phyloP scores from a whole-genome alignment of 2,113 vertebrate species.

The Scomber colias region DNA sequence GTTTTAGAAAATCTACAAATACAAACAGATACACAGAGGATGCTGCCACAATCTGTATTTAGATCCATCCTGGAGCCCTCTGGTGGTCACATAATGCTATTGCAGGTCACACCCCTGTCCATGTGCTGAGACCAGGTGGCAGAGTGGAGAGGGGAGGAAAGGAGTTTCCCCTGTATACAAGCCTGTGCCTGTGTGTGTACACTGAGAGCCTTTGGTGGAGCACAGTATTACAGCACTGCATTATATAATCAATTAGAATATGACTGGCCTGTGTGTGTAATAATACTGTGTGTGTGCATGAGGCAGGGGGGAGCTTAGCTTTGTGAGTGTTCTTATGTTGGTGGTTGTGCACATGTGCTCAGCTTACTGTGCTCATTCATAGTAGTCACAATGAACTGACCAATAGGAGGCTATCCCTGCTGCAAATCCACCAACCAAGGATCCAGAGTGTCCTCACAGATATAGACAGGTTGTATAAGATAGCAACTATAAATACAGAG shows the following conservation, averaged over 20 bases:
- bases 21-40: no score
- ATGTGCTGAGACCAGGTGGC: conserved; percentile 58
- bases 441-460: conserved; percentile 2
- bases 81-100: conserved; percentile 9
- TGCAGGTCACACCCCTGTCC: conserved; percentile 66
- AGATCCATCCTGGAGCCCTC: conserved; percentile 19
- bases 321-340: conserved; percentile 24
- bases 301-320: conserved; percentile 23
- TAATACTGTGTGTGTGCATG: neutral
- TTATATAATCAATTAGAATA: conserved; percentile 36
- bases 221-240: conserved; percentile 17
- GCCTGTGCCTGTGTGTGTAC: neutral
- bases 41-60: no score
- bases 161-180: neutral
- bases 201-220: neutral
- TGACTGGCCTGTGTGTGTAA: conserved; percentile 9
- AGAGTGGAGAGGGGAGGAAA: neutral
- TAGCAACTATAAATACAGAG: conserved; percentile 53
- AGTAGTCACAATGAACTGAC: conserved; percentile 17
- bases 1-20: no score
- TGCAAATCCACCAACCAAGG: conserved; percentile 24
- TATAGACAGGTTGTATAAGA: conserved; percentile 69
- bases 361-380: conserved; percentile 38
- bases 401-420: conserved; percentile 42
- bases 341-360: conserved; percentile 34